Base-by-base conservation (phyloP, 2,888 invertebrate species). In the Drosophila pegasa region DNA sequence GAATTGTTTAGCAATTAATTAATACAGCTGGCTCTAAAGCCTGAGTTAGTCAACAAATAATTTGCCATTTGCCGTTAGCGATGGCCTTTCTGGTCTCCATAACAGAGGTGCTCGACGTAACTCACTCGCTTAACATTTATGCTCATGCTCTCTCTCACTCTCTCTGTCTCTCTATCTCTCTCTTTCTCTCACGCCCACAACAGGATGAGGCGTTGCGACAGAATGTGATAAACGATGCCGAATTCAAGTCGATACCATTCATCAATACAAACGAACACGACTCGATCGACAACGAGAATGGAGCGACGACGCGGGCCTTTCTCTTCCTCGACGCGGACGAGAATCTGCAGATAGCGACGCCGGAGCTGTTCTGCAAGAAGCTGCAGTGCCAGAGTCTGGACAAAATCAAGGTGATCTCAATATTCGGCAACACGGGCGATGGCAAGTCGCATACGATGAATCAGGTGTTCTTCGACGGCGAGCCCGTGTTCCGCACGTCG, bases 401-500 rank as follows among this genome's bases (percentile, higher is more conserved):
- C 29, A 94, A 94, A 90, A 94, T 96, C 14, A 96, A 96, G 92
- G 96, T 96, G 16, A 94, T 97, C 0, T 95, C 96, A 12, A 96
- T 97, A 86, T 96, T 97, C 92, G 97, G 97, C 3, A 97, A 96
- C 87, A 96, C 96, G 0, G 96, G 96, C 0, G 96, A 96, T 92
- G 97, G 96, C 2, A 97, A 97, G 92, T 96, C 96, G 3, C 94
- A 95, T 86, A 96, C 96, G 0, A 92, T 97, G 86, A 97, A 97
- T 91, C 94, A 96, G 80, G 93, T 94, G 14, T 95, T 95, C 89
- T 95, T 95, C 88, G 91, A 93, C 75, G 95, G 95, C 1, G 92
- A 93, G 66, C 94, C 94, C 80, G 84, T 95, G 0, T 92, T 92
- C 65, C 88, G 87, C 31, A 92, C 92, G 27, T 92, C 92, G 33